Evolutionary conservation across 2,888 invertebrate genomes (phyloP), one percentile per base, ranked within the genome.

Genomic region (Epistrophe grossulariae): DNA sequence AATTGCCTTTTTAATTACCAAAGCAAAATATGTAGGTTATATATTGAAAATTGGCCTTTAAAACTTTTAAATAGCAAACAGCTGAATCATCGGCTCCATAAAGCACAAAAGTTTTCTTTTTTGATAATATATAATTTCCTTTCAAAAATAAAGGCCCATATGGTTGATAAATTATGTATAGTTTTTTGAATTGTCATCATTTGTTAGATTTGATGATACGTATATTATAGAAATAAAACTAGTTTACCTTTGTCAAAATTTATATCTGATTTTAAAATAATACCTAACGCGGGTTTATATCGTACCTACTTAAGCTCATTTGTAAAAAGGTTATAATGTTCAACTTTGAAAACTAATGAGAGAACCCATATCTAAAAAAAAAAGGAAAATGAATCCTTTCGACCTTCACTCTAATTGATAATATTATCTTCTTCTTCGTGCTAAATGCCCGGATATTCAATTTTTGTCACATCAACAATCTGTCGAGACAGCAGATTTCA

Each of bases 391-490:
- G 57, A 17, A 57, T 31, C 28, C 59, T 17, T 59, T 35, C 2
- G 11, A 59, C 28, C 28, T 55, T 55, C 28, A 35, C 11, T 35
- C 35, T 10, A 59, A 59, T 57, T 57, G 35, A 55, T 31, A 28
- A 35, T 31, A 10, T n/a, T 7, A n/a, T 8, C 4, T 55, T 57
- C n/a, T 59, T 17, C 6, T 17, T 24, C 24, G 24, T 11, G 35
- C 35, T 31, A n/a, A 57, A 57, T n/a, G 35, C 31, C 59, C 59
- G 59, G 59, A 59, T 59, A 35, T 59, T 35, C 35, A 35, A 59
- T 59, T 59, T 24, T 59, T 59, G 17, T 59, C 59, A 17, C 59
- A 59, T 35, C 15, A n/a, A 57, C 15, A 57, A 31, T 59, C 35
- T 35, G n/a, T 59, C 17, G 17, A 17, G 17, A 35, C 35, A 59